Conservation (phyloP, 2,888 invertebrate genomes). For the Stenurella melanura region DNA sequence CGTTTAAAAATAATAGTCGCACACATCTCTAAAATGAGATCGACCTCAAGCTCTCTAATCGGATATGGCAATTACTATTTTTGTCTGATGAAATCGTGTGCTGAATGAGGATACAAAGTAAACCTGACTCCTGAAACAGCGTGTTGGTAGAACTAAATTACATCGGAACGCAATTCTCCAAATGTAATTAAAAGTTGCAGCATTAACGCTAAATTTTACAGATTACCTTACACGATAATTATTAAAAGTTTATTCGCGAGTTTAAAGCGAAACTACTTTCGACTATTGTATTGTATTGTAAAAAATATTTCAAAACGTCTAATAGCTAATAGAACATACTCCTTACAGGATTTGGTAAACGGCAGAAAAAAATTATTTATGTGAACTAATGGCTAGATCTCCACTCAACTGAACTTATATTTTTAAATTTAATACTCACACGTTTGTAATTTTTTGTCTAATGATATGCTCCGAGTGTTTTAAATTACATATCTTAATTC, state of each 20-base stretch:
- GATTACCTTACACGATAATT: no score
- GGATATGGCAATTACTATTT: slow-evolving; percentile 1
- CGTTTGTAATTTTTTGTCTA: neutral
- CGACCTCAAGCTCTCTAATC: neutral
- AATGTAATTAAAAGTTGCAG: slow-evolving; percentile 1
- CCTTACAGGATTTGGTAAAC: no score
- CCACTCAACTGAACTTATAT: no score
- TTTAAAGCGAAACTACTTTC: no score
- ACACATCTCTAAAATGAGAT: neutral
- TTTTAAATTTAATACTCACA: neutral
- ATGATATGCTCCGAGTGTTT: neutral
- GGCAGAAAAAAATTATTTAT: no score
- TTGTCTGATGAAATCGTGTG: neutral
- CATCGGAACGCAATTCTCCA: neutral
- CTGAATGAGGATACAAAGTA: neutral
- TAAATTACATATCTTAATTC: slow-evolving; percentile 9
- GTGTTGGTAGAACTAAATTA: neutral
- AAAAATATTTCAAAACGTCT: no score
- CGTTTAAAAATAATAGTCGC: neutral
- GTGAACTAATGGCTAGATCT: no score
- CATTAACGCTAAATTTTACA: neutral
- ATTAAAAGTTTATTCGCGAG: no score
- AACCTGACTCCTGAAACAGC: neutral
- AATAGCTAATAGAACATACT: no score
- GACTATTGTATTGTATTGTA: no score